phyloP scores from a whole-genome alignment of 2,113 vertebrate genomes.

The Heterotilapia buettikoferi region DNA sequence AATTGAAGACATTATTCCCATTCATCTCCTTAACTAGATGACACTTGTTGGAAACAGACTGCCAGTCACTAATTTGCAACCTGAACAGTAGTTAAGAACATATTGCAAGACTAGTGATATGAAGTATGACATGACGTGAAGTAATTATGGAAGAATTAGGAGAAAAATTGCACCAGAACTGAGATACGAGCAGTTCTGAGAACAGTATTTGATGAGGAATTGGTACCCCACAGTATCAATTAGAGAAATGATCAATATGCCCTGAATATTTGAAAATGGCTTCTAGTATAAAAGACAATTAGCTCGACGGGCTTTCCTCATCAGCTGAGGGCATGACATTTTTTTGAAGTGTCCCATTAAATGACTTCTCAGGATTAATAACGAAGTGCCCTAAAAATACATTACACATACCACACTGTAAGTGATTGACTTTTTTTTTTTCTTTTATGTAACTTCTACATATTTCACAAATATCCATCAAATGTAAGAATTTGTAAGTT shows the following conservation, averaged over 20 bases:
- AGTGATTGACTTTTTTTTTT: not conserved
- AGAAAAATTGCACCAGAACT: not conserved
- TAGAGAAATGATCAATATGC: not conserved
- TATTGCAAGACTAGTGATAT: not conserved
- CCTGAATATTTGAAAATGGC: not conserved
- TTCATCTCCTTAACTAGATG: conserved; percentile 11
- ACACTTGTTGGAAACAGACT: conserved; percentile 32
- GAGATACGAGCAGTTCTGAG: not conserved
- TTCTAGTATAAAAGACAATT: not conserved
- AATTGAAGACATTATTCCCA: not conserved
- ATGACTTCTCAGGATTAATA: not conserved
- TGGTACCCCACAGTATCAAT: not conserved
- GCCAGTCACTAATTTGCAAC: not conserved
- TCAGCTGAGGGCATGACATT: not conserved
- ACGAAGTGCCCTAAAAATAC: not conserved
- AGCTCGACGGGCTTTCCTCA: not conserved
- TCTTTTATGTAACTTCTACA: not conserved
- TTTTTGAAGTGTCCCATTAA: not conserved
- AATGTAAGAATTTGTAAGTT: not conserved
- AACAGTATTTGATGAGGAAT: not conserved
- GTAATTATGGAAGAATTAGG: not conserved
- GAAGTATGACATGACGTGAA: not conserved
- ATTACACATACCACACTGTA: not conserved
- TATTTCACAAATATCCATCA: not conserved
- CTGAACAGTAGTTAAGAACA: not conserved